A percentile compares a stretch with the other conserved stretches of the same genome.
These are phyloP conservation scores for Bambusicola thoracicus DNA, from an alignment of 2,113 vertebrate species.

Conservation along the genomic window DNA sequence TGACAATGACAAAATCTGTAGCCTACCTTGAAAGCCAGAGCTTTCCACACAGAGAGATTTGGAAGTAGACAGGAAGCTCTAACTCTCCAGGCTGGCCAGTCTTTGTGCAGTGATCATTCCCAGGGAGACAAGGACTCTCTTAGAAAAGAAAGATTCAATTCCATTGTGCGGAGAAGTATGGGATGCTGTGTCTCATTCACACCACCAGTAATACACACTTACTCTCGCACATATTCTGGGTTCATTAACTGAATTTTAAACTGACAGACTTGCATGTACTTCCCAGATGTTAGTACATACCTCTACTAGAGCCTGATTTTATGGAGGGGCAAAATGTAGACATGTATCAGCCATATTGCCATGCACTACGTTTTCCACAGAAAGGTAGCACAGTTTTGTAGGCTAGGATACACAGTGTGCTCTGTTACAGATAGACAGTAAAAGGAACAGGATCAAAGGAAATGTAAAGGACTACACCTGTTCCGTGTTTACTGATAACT, in stretches of 20 bases:
- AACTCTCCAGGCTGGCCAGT: not conserved
- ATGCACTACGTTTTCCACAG: not conserved
- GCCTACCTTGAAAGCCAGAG: not conserved
- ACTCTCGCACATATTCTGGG: not conserved
- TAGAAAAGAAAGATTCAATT: not conserved
- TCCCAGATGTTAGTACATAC: not conserved
- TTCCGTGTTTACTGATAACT: not conserved
- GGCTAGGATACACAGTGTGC: not conserved
- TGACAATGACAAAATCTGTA: not conserved
- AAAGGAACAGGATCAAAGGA: not conserved
- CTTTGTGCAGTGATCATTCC: not conserved
- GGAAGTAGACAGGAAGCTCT: not conserved
- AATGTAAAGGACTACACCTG: not conserved
- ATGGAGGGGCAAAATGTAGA: not conserved
- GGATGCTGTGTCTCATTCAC: not conserved
- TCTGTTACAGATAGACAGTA: not conserved
- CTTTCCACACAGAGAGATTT: not conserved
- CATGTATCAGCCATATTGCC: not conserved
- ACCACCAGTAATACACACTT: not conserved
- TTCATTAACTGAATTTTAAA: not conserved
- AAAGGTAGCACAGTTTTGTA: not conserved
- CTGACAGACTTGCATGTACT: not conserved
- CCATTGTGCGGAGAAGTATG: not conserved
- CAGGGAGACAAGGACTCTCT: not conserved
- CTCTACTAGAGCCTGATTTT: not conserved